Base-by-base conservation (phyloP, 2,888 invertebrate species). In the Eupithecia subfuscata region DNA sequence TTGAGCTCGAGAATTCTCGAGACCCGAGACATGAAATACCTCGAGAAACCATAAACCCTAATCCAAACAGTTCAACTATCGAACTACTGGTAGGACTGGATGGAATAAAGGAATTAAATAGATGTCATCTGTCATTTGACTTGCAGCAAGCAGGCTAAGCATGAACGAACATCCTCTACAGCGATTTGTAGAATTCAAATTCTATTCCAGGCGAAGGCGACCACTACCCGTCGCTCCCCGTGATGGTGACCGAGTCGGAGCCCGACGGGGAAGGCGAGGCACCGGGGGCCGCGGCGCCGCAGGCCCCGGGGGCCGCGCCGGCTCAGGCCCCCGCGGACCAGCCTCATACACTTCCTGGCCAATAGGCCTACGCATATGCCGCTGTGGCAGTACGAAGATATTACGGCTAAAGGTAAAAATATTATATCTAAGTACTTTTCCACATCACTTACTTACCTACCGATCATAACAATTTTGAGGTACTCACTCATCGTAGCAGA, bases 371-470 rank as follows among this genome's bases (percentile, higher is more conserved):
- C 96, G 81, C 95, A 95, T 70, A 91, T 92, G 87, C 95, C 95
- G 22, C 92, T 99, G 22, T 99, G 99, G 99, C 98, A 98, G 86
- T 99, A 99, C 87, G 99, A 99, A 89, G 99, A 99, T 85, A 99
- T 99, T 84, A 99, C 99, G 0, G 98, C 98, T 0, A 98, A 99
- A 95, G 95, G 96, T 95, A 67, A 37, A 4, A 37, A 30, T 30
- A 30, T 18, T 0, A 34, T 30, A 84, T 71, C 37, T 22, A 12
- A 5, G 2, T 9, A 14, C 52, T 52, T n/a, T 43, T 48, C 9
- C 11, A 16, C 7, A 6, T 30, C 68, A 45, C 14, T 11, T 56
- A 22, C 3, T 22, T 56, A 12, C n/a, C 11, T 22, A 56, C 52
- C 8, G n/a, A 48, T 48, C 48, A 6, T 18, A 48, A 18, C 0